Conservation (phyloP, 2,888 invertebrate species). For the Empis stercorea region DNA sequence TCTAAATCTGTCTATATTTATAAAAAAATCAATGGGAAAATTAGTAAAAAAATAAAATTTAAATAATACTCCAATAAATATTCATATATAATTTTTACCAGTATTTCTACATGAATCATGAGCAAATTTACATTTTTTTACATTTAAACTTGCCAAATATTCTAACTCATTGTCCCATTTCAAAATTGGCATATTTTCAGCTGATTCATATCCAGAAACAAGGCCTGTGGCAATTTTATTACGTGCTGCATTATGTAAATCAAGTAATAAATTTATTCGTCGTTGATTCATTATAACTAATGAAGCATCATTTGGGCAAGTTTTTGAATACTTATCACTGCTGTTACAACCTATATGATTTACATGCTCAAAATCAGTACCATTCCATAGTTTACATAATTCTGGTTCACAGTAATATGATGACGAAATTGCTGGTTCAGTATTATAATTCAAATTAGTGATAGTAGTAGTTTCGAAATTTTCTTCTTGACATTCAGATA, state of each 20-base stretch:
- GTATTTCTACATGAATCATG: constrained; percentile 32
- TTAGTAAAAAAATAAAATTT: too few relatives aligned
- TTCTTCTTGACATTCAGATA: too few relatives aligned
- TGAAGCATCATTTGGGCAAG: constrained; percentile 9
- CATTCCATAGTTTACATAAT: constrained; percentile 27
- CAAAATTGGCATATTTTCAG: constrained; percentile 27
- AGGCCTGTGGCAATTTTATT: constrained; percentile 27
- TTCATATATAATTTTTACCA: too few relatives aligned
- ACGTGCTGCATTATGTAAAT: constrained; percentile 30
- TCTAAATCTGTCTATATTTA: constrained; percentile 16
- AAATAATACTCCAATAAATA: too few relatives aligned
- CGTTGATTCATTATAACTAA: constrained; percentile 26
- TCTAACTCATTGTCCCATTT: constrained; percentile 30
- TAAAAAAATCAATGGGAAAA: not conserved
- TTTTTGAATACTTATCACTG: not conserved
- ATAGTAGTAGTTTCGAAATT: too few relatives aligned
- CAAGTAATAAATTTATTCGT: constrained; percentile 26
- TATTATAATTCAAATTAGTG: too few relatives aligned
- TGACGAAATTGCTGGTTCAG: too few relatives aligned
- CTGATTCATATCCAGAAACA: constrained; percentile 23
- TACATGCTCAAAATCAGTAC: constrained; percentile 21
- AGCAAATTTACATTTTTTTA: constrained; percentile 25
- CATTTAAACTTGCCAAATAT: constrained; percentile 27
- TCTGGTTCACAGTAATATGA: constrained; percentile 21
- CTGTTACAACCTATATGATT: constrained; percentile 24